Conservation (phyloP, 2,113 vertebrate genomes). For the Progne subis region DNA sequence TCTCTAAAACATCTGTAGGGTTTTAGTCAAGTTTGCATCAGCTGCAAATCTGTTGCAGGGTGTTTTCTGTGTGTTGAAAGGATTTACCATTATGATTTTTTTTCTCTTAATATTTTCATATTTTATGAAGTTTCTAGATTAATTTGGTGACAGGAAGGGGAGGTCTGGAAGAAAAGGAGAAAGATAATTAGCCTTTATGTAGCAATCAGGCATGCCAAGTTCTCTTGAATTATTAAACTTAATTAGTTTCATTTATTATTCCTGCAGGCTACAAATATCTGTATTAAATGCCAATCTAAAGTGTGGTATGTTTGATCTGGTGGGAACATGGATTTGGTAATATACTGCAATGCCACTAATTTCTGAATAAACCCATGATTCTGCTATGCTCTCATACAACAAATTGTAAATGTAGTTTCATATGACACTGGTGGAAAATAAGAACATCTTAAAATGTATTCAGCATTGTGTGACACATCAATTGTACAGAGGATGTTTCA, state of each 20-base stretch:
- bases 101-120: conserved; percentile 3
- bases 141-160: neutral
- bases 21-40: neutral
- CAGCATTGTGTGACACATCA: neutral
- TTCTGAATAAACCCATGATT: neutral
- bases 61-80: neutral
- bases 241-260: conserved; percentile 75
- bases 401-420: neutral
- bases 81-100: neutral
- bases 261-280: conserved; percentile 62
- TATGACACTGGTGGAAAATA: neutral
- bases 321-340: conserved; percentile 10
- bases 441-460: neutral
- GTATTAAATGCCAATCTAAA: conserved; percentile 61
- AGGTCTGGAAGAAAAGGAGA: neutral
- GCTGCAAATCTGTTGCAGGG: neutral
- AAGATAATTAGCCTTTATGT: conserved; percentile 62
- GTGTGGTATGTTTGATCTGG: conserved; percentile 43
- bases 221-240: conserved; percentile 73
- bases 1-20: neutral
- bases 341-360: neutral
- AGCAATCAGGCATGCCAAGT: conserved; percentile 55
- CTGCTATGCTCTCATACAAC: neutral
- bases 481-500: neutral
- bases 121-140: neutral